phyloP scores from a whole-genome alignment of 2,888 invertebrate genomes.

The Quadriops clusia region DNA sequence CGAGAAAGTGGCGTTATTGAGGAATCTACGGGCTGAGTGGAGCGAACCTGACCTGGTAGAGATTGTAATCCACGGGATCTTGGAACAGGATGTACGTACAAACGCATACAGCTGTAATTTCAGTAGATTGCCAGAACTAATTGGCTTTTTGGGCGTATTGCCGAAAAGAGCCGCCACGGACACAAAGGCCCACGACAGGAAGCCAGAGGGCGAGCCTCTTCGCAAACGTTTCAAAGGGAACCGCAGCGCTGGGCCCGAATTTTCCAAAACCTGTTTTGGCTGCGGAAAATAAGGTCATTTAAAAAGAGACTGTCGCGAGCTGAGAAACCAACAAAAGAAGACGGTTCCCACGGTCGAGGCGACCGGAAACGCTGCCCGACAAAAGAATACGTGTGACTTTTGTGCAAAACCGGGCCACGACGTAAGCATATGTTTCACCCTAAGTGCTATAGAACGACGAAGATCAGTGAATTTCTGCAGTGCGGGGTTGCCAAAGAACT shows the following conservation, averaged over 20 bases:
- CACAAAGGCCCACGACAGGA: too few relatives aligned
- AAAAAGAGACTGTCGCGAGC: too few relatives aligned
- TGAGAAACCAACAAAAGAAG: too few relatives aligned
- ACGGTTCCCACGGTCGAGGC: too few relatives aligned
- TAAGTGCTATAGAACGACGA: conserved; percentile 12
- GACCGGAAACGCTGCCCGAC: too few relatives aligned
- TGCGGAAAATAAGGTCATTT: too few relatives aligned
- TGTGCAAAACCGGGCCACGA: conserved; percentile 13
- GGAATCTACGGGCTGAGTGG: conserved; percentile 3
- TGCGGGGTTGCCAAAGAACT: conserved; percentile 4
- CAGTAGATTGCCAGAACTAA: conserved; percentile 14
- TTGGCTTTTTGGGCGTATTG: conserved; percentile 15
- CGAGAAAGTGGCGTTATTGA: conserved; percentile 5
- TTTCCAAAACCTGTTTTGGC: too few relatives aligned
- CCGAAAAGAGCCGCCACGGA: too few relatives aligned
- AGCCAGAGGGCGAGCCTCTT: too few relatives aligned
- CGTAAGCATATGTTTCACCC: conserved; percentile 11
- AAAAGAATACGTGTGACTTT: conserved; percentile 11
- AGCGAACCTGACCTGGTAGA: conserved; percentile 4
- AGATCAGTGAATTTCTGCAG: conserved; percentile 11
- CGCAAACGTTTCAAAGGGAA: too few relatives aligned
- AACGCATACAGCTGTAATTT: conserved; percentile 5
- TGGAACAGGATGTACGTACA: conserved; percentile 15
- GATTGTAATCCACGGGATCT: conserved; percentile 5
- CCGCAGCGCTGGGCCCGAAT: too few relatives aligned